These are phyloP conservation scores for Dipodomys spectabilis DNA, from an alignment of 2,113 vertebrate species.

Conservation along the genomic window DNA sequence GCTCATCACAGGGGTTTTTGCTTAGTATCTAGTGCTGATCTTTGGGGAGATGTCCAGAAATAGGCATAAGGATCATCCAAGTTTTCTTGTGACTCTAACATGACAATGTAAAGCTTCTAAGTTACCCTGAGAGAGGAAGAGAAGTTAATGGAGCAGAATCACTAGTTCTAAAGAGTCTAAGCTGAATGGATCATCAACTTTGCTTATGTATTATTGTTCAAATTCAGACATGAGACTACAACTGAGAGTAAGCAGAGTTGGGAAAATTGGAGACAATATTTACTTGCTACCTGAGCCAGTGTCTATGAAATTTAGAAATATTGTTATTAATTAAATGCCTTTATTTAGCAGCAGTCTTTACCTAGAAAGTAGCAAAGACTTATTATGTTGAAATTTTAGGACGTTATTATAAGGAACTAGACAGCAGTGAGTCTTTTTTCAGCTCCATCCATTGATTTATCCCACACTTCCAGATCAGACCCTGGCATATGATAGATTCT, in stretches of 20 bases:
- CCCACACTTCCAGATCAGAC: not conserved
- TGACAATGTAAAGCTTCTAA: not conserved
- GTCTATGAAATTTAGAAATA: not conserved
- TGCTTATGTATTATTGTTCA: not conserved
- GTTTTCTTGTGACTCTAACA: slow-evolving; percentile 30
- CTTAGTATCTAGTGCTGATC: not conserved
- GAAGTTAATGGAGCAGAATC: not conserved
- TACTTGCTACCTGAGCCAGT: not conserved
- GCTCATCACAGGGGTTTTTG: not conserved
- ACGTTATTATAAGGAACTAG: not conserved
- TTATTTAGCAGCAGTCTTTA: not conserved
- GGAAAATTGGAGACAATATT: not conserved
- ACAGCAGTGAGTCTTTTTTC: not conserved
- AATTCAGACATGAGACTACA: not conserved
- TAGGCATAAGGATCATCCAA: not conserved
- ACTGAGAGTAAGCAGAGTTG: not conserved
- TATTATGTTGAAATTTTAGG: slow-evolving; percentile 7
- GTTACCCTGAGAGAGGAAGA: not conserved
- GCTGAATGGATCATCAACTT: not conserved
- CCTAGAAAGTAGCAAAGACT: not conserved
- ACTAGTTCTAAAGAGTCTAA: not conserved
- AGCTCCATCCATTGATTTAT: not conserved
- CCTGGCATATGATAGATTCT: not conserved
- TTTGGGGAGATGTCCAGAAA: not conserved
- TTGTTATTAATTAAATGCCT: not conserved